These are phyloP conservation scores for Tetragonula clypearis DNA, from an alignment of 1,140 invertebrate species.

Conservation along the genomic window DNA sequence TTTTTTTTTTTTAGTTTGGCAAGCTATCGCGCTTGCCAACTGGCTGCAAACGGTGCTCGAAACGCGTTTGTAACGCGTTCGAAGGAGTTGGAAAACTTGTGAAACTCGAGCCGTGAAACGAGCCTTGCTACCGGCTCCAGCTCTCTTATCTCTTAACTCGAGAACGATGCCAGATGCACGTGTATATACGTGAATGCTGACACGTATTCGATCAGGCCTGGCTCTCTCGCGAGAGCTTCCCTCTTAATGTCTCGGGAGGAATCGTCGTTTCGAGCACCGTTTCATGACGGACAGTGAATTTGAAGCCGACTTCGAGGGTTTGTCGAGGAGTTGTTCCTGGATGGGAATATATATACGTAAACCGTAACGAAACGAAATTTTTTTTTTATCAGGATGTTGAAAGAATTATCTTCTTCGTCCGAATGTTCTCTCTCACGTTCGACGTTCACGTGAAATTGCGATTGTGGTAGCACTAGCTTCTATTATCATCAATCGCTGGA, in stretches of 20 bases:
- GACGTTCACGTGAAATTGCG: too few relatives aligned
- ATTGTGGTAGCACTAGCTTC: too few relatives aligned
- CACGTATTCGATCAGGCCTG: slow-evolving; percentile 15
- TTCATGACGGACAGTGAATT: neutral
- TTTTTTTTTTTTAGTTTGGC: slow-evolving; percentile 2
- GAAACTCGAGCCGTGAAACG: slow-evolving; percentile 45
- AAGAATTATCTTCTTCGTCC: too few relatives aligned
- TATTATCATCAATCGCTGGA: neutral
- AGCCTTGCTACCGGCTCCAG: neutral
- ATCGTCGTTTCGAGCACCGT: neutral
- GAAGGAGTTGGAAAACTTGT: slow-evolving; percentile 34
- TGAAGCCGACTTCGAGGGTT: neutral
- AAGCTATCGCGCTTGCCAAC: slow-evolving; percentile 50
- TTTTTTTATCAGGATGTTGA: too few relatives aligned
- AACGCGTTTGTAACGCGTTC: slow-evolving; percentile 13
- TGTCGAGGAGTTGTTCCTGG: too few relatives aligned
- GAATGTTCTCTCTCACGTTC: too few relatives aligned
- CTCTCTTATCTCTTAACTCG: slow-evolving; percentile 15
- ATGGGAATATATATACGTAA: too few relatives aligned
- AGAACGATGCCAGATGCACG: slow-evolving; percentile 23
- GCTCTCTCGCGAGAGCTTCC: neutral
- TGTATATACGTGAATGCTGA: slow-evolving; percentile 26
- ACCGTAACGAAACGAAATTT: too few relatives aligned
- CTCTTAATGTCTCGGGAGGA: neutral
- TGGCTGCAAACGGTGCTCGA: slow-evolving; percentile 19